Evolutionary conservation across 2,888 invertebrate genomes (phyloP).

Genomic region (Timema cristinae): DNA sequence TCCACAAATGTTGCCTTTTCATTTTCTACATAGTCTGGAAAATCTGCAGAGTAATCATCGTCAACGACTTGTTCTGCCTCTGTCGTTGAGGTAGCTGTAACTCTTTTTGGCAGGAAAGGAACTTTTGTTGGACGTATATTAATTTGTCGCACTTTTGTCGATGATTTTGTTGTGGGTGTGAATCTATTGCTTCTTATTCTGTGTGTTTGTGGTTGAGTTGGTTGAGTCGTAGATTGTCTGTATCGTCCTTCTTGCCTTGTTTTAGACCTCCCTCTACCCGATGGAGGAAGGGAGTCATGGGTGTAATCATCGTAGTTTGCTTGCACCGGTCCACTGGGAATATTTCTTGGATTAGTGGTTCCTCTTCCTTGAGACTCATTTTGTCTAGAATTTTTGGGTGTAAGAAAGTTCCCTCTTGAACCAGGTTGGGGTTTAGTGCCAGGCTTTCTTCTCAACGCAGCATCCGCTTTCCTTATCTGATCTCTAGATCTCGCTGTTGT

Average conservation of each 20-base stretch:
- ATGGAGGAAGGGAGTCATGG: not conserved
- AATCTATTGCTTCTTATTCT: conserved; percentile 30
- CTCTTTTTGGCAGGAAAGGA: conserved; percentile 30
- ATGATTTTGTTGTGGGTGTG: conserved; percentile 36
- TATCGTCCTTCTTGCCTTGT: conserved; percentile 31
- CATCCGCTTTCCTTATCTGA: conserved; percentile 32
- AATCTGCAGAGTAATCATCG: conserved; percentile 39
- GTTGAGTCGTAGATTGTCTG: conserved; percentile 25
- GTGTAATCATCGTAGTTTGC: conserved; percentile 9
- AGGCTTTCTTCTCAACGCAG: conserved; percentile 31
- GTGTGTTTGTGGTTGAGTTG: conserved; percentile 12
- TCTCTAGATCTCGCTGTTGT: conserved; percentile 18
- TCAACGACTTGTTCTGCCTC: conserved; percentile 56
- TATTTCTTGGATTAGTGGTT: conserved; percentile 15
- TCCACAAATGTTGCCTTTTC: not conserved
- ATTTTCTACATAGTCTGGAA: conserved; percentile 26
- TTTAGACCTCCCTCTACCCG: conserved; percentile 31
- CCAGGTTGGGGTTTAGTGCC: conserved; percentile 31
- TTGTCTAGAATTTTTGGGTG: conserved; percentile 17
- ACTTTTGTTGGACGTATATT: conserved; percentile 37
- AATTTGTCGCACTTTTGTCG: conserved; percentile 36
- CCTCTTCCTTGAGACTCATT: conserved; percentile 9
- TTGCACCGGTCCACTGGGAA: not conserved
- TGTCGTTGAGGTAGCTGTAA: conserved; percentile 32
- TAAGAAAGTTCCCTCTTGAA: conserved; percentile 32